Percentiles rank a stretch among this genome's conserved stretches.
Conservation (phyloP, 1,140 invertebrate genomes). For the Drosophila baimaii region DNA sequence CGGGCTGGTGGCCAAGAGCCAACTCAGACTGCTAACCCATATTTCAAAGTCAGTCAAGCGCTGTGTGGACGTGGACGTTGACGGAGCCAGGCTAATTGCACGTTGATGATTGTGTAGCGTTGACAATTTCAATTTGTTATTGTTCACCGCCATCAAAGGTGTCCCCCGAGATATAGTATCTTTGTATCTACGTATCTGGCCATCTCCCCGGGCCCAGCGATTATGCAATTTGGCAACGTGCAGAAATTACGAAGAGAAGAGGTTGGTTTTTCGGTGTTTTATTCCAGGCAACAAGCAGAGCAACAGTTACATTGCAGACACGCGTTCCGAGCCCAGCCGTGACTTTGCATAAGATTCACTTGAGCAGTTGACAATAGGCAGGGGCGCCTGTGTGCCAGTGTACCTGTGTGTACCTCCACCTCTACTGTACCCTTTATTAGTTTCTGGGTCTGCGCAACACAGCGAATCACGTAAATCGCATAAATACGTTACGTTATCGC, state of each 20-base stretch:
- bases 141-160: constrained; percentile 55
- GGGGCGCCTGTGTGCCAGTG: background rate
- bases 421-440: constrained; percentile 34
- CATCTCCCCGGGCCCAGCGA: constrained; percentile 16
- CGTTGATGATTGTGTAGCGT: constrained; percentile 63
- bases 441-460: constrained; percentile 51
- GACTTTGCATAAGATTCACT: constrained; percentile 78
- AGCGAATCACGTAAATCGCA: constrained; percentile 69
- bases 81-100: constrained; percentile 76
- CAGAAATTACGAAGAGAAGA: constrained; percentile 73
- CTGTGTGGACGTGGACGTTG: constrained; percentile 39
- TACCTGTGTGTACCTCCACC: constrained; percentile 4
- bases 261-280: constrained; percentile 26
- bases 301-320: constrained; percentile 52
- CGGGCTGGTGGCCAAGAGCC: constrained; percentile 1
- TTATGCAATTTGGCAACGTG: constrained; percentile 81
- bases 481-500: constrained; percentile 76
- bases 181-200: constrained; percentile 12
- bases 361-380: constrained; percentile 57
- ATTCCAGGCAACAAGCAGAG: constrained; percentile 36
- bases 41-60: constrained; percentile 80
- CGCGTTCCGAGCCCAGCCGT: constrained; percentile 59
- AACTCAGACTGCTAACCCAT: constrained; percentile 67
- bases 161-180: constrained; percentile 32
- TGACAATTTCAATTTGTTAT: constrained; percentile 80